These are phyloP conservation scores for Drosophila equinoxialis DNA, from an alignment of 1,140 invertebrate genomes.

Conservation along the genomic window DNA sequence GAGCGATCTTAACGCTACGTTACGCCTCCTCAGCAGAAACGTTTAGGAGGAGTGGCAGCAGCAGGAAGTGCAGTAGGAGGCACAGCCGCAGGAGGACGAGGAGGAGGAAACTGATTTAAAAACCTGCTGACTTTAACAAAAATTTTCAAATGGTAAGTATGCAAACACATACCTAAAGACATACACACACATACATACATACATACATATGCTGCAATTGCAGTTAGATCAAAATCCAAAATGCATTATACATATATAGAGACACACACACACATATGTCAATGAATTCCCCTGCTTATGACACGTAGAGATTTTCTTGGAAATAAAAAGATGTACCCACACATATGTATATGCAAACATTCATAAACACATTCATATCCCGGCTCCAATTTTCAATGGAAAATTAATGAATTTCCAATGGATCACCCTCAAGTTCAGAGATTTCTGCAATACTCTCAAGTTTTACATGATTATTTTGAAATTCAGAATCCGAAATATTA, in stretches of 20 bases:
- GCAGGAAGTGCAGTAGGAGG: not conserved
- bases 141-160: constrained; percentile 72
- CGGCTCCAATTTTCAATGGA: too few relatives aligned
- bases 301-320: constrained; percentile 5
- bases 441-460: too few relatives aligned
- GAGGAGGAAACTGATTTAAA: constrained; percentile 24
- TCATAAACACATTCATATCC: too few relatives aligned
- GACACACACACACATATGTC: not conserved
- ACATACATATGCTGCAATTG: not conserved
- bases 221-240: constrained; percentile 6
- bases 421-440: too few relatives aligned
- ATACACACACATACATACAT: not conserved
- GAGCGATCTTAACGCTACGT: constrained; percentile 53
- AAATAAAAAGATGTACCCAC: not conserved
- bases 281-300: not conserved
- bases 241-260: not conserved
- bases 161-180: not conserved
- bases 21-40: constrained; percentile 67
- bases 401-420: too few relatives aligned
- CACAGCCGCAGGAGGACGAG: constrained; percentile 25
- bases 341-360: not conserved
- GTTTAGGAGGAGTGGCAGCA: not conserved
- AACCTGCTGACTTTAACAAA: constrained; percentile 69
- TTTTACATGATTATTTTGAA: too few relatives aligned
- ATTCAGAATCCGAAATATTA: too few relatives aligned